Conservation (phyloP, 1,140 invertebrate species). For the Zeugodacus cucurbitae region DNA sequence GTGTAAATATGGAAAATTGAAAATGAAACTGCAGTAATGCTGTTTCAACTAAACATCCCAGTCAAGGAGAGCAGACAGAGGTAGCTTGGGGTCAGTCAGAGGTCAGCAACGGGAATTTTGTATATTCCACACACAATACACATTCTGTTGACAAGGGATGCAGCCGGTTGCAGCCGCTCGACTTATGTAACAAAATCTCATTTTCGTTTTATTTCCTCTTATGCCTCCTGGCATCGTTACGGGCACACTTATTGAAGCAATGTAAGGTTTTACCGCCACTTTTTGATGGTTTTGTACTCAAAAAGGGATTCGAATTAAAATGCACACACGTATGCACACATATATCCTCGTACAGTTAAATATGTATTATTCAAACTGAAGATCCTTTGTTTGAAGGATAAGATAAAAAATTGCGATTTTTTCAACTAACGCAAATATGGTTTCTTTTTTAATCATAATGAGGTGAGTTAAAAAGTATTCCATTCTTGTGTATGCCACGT, state of each 20-base stretch:
- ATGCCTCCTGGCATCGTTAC: neutral
- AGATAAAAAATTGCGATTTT: neutral
- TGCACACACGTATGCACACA: neutral
- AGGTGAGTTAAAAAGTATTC: neutral
- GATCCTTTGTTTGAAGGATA: neutral
- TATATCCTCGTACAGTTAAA: neutral
- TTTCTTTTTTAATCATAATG: conserved; percentile 4
- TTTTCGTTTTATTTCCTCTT: neutral
- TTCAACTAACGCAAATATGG: neutral
- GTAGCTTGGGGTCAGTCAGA: conserved; percentile 43
- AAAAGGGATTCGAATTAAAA: neutral
- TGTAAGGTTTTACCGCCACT: neutral
- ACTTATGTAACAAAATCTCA: neutral
- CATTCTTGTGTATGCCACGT: neutral
- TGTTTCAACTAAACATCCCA: neutral
- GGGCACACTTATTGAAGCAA: neutral
- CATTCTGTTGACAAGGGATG: conserved; percentile 18
- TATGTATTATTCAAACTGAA: neutral
- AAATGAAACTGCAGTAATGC: neutral
- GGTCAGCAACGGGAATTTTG: conserved; percentile 46
- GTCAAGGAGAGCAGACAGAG: neutral
- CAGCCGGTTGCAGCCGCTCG: neutral
- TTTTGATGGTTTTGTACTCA: conserved; percentile 33
- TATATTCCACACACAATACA: neutral
- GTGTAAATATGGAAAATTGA: neutral